Percentiles rank a stretch among this genome's conserved stretches.
Conservation (phyloP, 1,140 invertebrate species). For the Trachymyrmex cornetzi region DNA sequence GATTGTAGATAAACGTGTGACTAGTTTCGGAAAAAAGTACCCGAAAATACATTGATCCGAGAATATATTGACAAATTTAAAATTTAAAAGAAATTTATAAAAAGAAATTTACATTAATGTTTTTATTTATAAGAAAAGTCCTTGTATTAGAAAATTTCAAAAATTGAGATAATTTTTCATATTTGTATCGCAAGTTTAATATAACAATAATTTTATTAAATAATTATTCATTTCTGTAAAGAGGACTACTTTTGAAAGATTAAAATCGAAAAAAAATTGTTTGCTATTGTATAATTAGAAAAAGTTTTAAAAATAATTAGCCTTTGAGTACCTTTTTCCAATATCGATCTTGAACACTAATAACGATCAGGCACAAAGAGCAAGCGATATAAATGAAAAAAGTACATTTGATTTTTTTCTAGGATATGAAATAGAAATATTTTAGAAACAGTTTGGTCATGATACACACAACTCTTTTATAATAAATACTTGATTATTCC, state of each 20-base stretch:
- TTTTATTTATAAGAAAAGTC: not conserved
- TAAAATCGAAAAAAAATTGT: not conserved
- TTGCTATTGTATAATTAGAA: not conserved
- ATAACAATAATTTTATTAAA: not conserved
- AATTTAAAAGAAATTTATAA: not conserved
- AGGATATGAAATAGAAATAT: constrained; percentile 9
- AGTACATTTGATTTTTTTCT: constrained; percentile 53
- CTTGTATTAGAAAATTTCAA: not conserved
- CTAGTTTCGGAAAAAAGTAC: constrained; percentile 38
- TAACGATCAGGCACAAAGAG: constrained; percentile 83
- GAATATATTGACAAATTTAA: not conserved
- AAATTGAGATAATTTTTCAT: not conserved
- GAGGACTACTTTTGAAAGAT: not conserved
- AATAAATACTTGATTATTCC: constrained; percentile 14
- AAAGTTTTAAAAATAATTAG: constrained; percentile 5
- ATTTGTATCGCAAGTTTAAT: not conserved
- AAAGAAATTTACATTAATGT: not conserved
- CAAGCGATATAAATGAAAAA: constrained; percentile 75
- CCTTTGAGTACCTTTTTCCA: constrained; percentile 32
- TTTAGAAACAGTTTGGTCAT: not conserved
- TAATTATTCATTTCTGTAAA: not conserved
- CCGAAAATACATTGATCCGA: not conserved
- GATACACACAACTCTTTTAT: not conserved
- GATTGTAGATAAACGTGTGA: constrained; percentile 28
- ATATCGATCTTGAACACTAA: constrained; percentile 75